phyloP scores from a whole-genome alignment of 2,113 vertebrate genomes.

The Tor tambroides region DNA sequence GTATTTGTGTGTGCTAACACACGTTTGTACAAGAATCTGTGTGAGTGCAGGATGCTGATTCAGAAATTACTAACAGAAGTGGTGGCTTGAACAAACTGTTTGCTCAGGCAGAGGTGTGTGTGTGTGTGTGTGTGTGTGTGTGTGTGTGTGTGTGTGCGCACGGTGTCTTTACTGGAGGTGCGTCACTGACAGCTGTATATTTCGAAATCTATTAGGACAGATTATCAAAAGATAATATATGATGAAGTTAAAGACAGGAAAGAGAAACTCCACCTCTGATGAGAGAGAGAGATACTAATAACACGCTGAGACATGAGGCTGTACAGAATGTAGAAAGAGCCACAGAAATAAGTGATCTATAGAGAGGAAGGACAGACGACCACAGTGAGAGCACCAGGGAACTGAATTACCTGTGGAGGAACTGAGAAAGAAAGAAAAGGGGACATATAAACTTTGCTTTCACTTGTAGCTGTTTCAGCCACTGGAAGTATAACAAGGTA shows the following conservation, averaged over 20 bases:
- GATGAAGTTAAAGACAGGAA: neutral
- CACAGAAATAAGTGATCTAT: neutral
- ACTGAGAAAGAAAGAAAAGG: conserved; percentile 11
- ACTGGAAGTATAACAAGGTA: neutral
- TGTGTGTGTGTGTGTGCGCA: too few species aligned
- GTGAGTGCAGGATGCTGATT: neutral
- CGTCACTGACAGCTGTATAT: neutral
- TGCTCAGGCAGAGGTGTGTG: neutral
- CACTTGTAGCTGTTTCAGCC: neutral
- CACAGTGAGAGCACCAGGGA: neutral
- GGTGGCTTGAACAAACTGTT: neutral
- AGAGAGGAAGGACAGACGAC: neutral
- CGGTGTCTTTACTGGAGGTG: too few species aligned
- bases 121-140: too few species aligned
- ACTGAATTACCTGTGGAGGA: conserved; percentile 17
- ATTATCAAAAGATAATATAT: neutral
- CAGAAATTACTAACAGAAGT: neutral
- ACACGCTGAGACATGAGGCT: conserved; percentile 13
- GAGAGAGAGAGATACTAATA: neutral
- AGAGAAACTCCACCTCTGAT: neutral
- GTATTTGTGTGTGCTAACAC: neutral
- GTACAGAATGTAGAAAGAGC: neutral
- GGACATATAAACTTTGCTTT: neutral
- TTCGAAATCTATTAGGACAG: neutral
- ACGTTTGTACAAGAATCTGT: neutral